Percentiles rank a stretch among this genome's conserved stretches.
Evolutionary conservation across 2,797 vertebrate genomes (phyloP).

Genomic region (Heliangelus exortis): DNA sequence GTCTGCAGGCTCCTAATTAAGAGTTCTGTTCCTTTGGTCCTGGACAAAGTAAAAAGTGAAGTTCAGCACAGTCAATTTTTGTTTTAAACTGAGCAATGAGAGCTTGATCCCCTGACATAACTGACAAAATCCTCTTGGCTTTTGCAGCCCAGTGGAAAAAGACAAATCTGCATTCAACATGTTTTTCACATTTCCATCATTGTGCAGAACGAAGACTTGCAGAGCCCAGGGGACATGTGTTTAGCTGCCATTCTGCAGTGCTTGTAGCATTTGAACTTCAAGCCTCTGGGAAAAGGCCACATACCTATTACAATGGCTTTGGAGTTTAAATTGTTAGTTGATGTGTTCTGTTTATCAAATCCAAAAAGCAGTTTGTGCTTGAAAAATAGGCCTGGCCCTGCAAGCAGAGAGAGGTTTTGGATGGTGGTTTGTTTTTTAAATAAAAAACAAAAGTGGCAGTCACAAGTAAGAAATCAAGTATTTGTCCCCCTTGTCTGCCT

Average conservation of each 20-base stretch:
- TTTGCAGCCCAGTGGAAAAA: neutral
- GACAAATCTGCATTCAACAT: constrained; percentile 31
- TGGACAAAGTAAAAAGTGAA: neutral
- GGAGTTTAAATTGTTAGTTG: constrained; percentile 50
- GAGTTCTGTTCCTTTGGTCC: neutral
- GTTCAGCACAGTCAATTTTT: constrained; percentile 18
- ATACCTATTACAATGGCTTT: constrained; percentile 55
- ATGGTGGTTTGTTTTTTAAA: neutral
- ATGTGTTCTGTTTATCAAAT: constrained; percentile 50
- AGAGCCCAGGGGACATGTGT: neutral
- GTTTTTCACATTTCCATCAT: constrained; percentile 33
- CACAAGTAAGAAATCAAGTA: constrained; percentile 15
- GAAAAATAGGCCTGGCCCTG: constrained; percentile 42
- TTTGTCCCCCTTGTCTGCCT: neutral
- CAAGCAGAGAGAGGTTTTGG: neutral
- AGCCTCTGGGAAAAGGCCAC: constrained; percentile 17
- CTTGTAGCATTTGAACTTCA: constrained; percentile 42
- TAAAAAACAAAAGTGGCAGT: constrained; percentile 9
- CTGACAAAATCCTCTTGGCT: constrained; percentile 4
- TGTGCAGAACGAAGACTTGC: neutral
- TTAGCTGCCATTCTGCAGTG: neutral
- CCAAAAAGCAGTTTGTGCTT: constrained; percentile 24
- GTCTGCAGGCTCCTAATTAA: neutral
- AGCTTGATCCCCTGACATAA: constrained; percentile 39
- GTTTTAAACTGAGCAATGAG: constrained; percentile 1